phyloP scores from a whole-genome alignment of 1,140 invertebrate genomes.

The Lordiphosa mommai region DNA sequence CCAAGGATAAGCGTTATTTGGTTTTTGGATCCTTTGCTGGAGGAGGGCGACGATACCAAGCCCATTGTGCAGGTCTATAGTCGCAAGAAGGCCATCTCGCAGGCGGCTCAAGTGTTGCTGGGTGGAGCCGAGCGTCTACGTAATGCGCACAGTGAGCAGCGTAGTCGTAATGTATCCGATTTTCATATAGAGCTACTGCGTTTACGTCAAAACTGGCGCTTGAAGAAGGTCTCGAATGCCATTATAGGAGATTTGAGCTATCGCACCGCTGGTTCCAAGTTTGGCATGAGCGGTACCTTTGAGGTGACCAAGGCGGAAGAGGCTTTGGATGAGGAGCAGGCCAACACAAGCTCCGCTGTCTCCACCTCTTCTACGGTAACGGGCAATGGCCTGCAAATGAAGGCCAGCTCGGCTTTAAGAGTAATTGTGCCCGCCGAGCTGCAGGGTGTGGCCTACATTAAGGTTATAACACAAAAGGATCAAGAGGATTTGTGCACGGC shows the following conservation, averaged over 20 bases:
- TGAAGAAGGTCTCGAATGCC: conserved; percentile 96
- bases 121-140: conserved; percentile 92
- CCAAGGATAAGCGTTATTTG: conserved; percentile 96
- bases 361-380: conserved; percentile 11
- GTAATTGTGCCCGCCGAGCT: conserved; percentile 96
- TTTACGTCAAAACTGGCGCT: conserved; percentile 94
- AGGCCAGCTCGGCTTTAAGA: conserved; percentile 89
- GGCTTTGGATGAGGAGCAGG: conserved; percentile 88
- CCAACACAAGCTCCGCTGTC: conserved; percentile 5
- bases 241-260: conserved; percentile 98
- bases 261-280: conserved; percentile 94
- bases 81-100: conserved; percentile 93
- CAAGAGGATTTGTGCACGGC: conserved; percentile 91
- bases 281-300: conserved; percentile 95
- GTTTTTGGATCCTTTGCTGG: conserved; percentile 94
- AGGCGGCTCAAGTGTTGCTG: conserved; percentile 90
- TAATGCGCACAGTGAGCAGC: conserved; percentile 88
- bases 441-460: conserved; percentile 97
- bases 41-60: conserved; percentile 90
- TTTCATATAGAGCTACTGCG: conserved; percentile 96
- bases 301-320: conserved; percentile 97
- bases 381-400: conserved; percentile 78
- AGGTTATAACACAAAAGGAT: conserved; percentile 96
- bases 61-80: conserved; percentile 94
- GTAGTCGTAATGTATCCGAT: conserved; percentile 88